Base-by-base conservation (phyloP, 2,797 vertebrate species). In the Ptychobarbus kaznakovi region DNA sequence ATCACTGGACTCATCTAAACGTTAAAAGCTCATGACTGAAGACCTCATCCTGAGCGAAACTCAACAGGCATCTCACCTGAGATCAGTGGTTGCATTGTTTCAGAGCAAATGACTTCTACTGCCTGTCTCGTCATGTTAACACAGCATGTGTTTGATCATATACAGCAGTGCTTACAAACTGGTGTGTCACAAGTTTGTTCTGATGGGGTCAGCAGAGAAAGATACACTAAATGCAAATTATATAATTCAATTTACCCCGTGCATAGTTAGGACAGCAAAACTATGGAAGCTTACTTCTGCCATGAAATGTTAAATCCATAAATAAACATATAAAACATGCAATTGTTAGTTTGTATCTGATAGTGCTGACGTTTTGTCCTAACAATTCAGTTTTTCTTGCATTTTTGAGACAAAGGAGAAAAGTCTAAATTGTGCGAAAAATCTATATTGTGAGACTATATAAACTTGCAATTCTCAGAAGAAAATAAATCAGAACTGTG, bases 1-100 rank as follows among this genome's bases (percentile, higher is more conserved):
- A 38, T 46, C 25, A 35, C 28, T 28, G 53, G 76, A 73, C 63
- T 68, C 49, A 63, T 74, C 68, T 85, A 42, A 80, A 80, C 78
- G 82, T 83, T 68, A 83, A 68, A 46, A 35, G 81, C 42, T 40
- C 75, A 42, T 77, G 82, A 81, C 12, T 73, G 80, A 82, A 53
- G 51, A 78, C 79, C 77, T 81, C 53, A 81, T 65, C 28, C 40
- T 79, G 80, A 58, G 73, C 13, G 2, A 16, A 16, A 35, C 65
- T 82, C 56, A 81, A 38, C 15, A 58, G 44, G 53, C 13, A 1
- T 77, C 61, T 65, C 58, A 28, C 58, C 63, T 32, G 46, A 87
- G 69, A 76, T 61, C 53, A 44, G 18, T 44, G 22, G n/a, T 44
- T 42, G 51, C 51, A 58, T 66, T 46, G 28, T 68, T 56, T 68